Percentiles rank a stretch among this genome's conserved stretches.
Conservation (phyloP, 2,113 vertebrate genomes). For the Gnathonemus longibarbis region DNA sequence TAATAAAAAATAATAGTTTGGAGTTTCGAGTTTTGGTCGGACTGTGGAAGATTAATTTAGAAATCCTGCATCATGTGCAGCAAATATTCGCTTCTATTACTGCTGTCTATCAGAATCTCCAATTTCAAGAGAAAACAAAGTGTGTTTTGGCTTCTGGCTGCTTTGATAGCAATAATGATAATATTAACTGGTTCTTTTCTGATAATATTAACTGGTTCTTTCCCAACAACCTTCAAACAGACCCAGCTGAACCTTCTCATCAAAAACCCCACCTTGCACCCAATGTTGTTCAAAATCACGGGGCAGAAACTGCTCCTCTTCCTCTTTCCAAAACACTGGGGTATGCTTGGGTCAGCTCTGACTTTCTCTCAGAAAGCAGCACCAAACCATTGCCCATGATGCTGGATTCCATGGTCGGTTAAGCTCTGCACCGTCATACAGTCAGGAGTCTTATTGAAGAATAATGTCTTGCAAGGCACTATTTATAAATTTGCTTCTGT, state of each 20-base stretch:
- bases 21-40: background rate
- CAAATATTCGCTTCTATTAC: background rate
- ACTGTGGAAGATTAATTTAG: constrained; percentile 22
- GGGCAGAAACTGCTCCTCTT: background rate
- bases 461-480: constrained; percentile 1
- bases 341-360: background rate
- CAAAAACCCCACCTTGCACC: background rate
- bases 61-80: background rate
- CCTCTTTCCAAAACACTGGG: background rate
- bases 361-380: background rate
- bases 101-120: background rate
- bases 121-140: background rate
- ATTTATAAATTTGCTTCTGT: background rate
- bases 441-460: background rate
- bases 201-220: background rate
- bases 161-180: background rate
- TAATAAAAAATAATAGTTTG: constrained; percentile 15
- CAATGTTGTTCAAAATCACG: background rate
- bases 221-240: background rate
- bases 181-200: background rate
- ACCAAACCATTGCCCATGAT: background rate
- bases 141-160: background rate
- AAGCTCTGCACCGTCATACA: background rate
- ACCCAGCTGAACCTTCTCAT: background rate
- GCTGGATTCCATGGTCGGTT: background rate